Conservation (phyloP, 2,888 invertebrate species). For the Leucophenga maculata region DNA sequence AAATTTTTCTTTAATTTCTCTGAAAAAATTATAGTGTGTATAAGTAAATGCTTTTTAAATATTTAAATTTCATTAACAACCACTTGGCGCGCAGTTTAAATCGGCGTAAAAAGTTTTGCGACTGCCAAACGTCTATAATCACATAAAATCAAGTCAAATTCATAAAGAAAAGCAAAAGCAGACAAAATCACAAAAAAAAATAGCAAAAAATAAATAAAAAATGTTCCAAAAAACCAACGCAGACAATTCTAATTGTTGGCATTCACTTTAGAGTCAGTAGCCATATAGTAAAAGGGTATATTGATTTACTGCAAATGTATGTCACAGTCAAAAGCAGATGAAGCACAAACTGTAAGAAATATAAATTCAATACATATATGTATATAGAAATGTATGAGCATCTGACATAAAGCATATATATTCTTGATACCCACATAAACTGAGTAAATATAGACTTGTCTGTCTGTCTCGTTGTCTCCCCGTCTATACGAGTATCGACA, state of each 20-base stretch:
- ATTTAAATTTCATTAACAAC: background rate
- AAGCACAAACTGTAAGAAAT: too few relatives aligned
- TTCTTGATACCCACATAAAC: too few relatives aligned
- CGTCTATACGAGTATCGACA: too few relatives aligned
- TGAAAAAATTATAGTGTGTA: slow-evolving; percentile 4
- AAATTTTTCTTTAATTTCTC: slow-evolving; percentile 53
- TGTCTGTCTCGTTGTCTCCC: too few relatives aligned
- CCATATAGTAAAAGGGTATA: too few relatives aligned
- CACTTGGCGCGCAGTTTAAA: background rate
- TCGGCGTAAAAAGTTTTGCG: background rate
- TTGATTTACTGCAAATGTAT: too few relatives aligned
- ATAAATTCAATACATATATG: too few relatives aligned
- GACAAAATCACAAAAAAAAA: slow-evolving; percentile 18
- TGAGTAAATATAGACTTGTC: too few relatives aligned
- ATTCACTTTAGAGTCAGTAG: too few relatives aligned
- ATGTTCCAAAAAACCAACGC: slow-evolving; percentile 50
- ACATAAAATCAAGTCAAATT: slow-evolving; percentile 17
- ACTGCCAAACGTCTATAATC: background rate
- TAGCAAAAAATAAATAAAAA: slow-evolving; percentile 33
- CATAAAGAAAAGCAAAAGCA: slow-evolving; percentile 33
- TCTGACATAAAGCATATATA: too few relatives aligned
- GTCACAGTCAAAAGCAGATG: too few relatives aligned
- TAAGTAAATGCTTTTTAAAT: slow-evolving; percentile 20
- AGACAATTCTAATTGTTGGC: slow-evolving; percentile 64
- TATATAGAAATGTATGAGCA: too few relatives aligned